These are phyloP conservation scores for Catharus ustulatus DNA, from an alignment of 2,797 vertebrate genomes.

Conservation along the genomic window DNA sequence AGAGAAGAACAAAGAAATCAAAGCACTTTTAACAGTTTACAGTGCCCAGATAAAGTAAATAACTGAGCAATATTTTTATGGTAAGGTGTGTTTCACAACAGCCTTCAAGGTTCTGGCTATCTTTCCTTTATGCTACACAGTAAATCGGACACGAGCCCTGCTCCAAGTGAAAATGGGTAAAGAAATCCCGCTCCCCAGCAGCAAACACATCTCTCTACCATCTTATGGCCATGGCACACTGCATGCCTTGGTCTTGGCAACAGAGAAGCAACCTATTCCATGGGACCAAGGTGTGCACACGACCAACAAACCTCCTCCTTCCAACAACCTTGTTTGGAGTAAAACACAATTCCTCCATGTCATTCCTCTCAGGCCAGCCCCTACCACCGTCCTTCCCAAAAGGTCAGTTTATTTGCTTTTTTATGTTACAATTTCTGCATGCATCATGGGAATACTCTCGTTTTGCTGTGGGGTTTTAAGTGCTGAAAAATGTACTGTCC, in stretches of 20 bases:
- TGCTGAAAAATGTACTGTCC: not conserved
- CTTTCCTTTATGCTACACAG: too few species aligned
- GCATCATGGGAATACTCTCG: not conserved
- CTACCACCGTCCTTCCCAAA: accelerated
- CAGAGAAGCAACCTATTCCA: accelerated
- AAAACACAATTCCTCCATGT: not conserved
- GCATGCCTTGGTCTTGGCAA: not conserved
- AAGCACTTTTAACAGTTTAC: not conserved
- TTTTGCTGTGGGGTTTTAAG: not conserved
- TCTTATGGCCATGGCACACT: not conserved
- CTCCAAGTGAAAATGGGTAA: not conserved
- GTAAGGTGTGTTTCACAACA: not conserved
- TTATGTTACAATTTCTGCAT: not conserved
- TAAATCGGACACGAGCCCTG: not conserved
- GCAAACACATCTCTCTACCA: not conserved
- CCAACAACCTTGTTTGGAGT: not conserved
- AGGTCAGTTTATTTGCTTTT: not conserved
- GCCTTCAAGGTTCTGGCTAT: not conserved
- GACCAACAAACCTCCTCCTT: not conserved
- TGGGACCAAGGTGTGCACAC: not conserved
- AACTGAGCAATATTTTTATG: not conserved
- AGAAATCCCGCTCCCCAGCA: not conserved
- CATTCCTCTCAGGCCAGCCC: not conserved
- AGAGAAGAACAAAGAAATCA: not conserved
- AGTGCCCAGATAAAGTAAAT: not conserved